Evolutionary conservation across 2,888 invertebrate genomes (phyloP), one percentile per base, ranked within the genome.

Genomic region (Drosophila paucipuncta): DNA sequence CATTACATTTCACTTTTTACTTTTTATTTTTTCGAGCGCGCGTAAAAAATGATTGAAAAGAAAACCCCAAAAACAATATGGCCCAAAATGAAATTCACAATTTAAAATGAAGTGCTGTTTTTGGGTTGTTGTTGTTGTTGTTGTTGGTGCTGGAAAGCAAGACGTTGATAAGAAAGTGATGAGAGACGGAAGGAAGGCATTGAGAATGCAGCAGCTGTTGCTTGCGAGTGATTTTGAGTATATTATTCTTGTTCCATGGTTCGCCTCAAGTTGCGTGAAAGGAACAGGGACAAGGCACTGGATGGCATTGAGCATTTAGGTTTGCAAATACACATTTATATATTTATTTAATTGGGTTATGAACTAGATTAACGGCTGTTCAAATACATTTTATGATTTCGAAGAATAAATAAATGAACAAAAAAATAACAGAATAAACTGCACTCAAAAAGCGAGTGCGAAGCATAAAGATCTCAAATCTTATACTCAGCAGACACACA

Each of bases 151-250:
- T 80, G 75, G 18, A 72, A 80, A 72, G 30, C 57, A 68, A 68
- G 55, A 70, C 57, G 59, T 68, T 37, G 35, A 41, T 25, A 35
- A 63, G 52, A 60, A 54, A 65, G 41, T 57, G 30, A 41, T 71
- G 49, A 72, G 77, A 35, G 58, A 22, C n/a, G 30, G 28, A 37
- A 39, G 16, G n/a, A 18, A 47, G 62, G 53, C 50, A 68, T 58
- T 77, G 55, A 64, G 78, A 72, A 68, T 62, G 61, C 78, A 74
- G 82, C 80, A 82, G 76, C 76, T 82, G 82, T 80, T 82, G 82
- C 79, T 79, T 73, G 80, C 39, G 61, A 63, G 53, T 63, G 54
- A 47, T 25, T 57, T 58, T 61, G 35, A 67, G 66, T 54, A 22
- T 54, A 28, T 35, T 41, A 18, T 41, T 65, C 50, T 62, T 62